Conservation (phyloP, 23 tunicate species). For the Clavelina lepadiformis region DNA sequence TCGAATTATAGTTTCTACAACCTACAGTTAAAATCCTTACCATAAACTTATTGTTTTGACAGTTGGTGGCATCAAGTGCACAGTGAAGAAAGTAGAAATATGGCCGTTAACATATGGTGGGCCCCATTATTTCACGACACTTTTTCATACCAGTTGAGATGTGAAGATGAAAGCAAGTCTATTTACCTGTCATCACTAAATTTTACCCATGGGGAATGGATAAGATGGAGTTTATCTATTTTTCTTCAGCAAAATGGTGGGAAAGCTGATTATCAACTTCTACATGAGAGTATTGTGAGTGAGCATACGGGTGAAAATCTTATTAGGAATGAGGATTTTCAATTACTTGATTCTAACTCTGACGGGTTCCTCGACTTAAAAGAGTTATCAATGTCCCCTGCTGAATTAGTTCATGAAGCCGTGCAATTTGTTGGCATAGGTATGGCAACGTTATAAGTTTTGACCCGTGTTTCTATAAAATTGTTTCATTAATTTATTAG, state of each 20-base stretch:
- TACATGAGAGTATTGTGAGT: constrained; percentile 3
- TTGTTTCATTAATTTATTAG: too few relatives aligned
- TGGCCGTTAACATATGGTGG: constrained; percentile 36
- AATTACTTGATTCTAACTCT: neutral
- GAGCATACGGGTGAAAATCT: constrained; percentile 21
- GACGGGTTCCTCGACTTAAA: constrained; percentile 1
- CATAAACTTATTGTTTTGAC: neutral
- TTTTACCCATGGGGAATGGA: constrained; percentile 27
- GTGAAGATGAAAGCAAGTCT: neutral
- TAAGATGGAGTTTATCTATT: constrained; percentile 4
- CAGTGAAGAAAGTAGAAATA: constrained; percentile 3
- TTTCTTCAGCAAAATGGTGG: neutral
- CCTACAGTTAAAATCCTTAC: neutral
- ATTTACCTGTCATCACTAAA: neutral
- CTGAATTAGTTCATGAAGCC: constrained; percentile 6
- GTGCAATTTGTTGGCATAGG: constrained; percentile 12
- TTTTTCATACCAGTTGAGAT: neutral
- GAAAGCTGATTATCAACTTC: neutral
- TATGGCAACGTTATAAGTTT: neutral
- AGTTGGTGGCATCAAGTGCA: constrained; percentile 43
- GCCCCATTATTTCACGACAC: constrained; percentile 7
- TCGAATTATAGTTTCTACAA: neutral
- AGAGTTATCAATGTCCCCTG: neutral
- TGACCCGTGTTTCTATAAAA: too few relatives aligned
- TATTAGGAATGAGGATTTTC: neutral